Percentiles rank a stretch among this genome's conserved stretches.
Evolutionary conservation across 1,140 invertebrate species (phyloP).

Genomic region (Cataglyphis hispanica): DNA sequence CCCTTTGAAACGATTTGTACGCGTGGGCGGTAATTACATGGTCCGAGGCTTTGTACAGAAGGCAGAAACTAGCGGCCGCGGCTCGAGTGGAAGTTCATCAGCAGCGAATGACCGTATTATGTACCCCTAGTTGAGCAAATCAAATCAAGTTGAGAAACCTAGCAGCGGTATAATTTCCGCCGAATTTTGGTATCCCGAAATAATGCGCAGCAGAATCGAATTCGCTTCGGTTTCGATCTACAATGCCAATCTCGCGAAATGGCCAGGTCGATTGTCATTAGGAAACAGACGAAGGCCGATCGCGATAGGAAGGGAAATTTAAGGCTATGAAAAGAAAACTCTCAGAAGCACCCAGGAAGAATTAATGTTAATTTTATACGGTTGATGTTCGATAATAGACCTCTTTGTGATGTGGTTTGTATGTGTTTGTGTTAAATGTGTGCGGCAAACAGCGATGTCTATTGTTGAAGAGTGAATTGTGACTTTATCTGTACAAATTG

Average conservation of each 20-base stretch:
- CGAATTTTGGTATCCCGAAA: neutral
- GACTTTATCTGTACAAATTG: neutral
- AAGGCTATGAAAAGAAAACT: neutral
- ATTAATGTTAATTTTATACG: slow-evolving; percentile 56
- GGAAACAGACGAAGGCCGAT: slow-evolving; percentile 8
- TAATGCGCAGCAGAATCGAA: slow-evolving; percentile 36
- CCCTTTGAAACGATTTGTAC: slow-evolving; percentile 55
- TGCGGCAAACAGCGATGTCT: neutral
- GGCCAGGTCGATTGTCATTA: slow-evolving; percentile 7
- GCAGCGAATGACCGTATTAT: slow-evolving; percentile 47
- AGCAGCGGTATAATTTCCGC: neutral
- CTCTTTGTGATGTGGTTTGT: neutral
- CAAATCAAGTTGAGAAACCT: slow-evolving; percentile 32
- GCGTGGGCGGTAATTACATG: slow-evolving; percentile 45
- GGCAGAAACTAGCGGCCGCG: slow-evolving; percentile 26
- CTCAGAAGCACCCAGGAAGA: neutral
- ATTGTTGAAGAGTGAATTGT: neutral
- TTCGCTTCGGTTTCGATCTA: neutral
- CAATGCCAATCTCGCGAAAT: slow-evolving; percentile 22
- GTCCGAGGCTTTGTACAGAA: slow-evolving; percentile 39
- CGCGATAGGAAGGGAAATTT: slow-evolving; percentile 26
- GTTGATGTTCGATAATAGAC: slow-evolving; percentile 35
- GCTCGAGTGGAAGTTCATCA: slow-evolving; percentile 49
- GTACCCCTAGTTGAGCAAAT: neutral
- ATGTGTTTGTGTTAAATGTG: neutral